phyloP scores from a whole-genome alignment of 2,113 vertebrate genomes.

The Cyanoramphus novaezelandiae region DNA sequence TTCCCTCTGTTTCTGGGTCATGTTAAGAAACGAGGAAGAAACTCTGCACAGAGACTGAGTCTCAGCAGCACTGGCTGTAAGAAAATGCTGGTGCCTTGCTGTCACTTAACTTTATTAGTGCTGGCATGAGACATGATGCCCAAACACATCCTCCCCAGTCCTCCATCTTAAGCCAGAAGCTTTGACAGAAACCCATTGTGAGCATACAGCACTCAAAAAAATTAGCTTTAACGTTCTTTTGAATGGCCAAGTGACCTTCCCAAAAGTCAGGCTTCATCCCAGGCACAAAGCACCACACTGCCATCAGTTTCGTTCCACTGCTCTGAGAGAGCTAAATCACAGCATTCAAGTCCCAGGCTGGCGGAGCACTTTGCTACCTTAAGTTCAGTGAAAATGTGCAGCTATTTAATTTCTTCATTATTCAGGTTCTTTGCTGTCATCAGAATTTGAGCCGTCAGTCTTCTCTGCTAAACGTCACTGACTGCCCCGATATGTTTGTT shows the following conservation, averaged over 20 bases:
- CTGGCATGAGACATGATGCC: background rate
- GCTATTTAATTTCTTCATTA: background rate
- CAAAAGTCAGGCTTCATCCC: background rate
- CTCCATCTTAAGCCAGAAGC: background rate
- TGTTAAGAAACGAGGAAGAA: background rate
- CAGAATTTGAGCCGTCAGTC: background rate
- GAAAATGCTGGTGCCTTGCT: background rate
- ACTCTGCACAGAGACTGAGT: background rate
- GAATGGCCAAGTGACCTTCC: background rate
- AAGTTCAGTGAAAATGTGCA: background rate
- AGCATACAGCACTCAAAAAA: background rate
- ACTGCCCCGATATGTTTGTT: background rate
- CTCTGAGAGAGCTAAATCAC: background rate
- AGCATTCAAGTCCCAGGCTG: fast-evolving
- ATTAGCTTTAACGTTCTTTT: background rate
- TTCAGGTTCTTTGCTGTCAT: background rate
- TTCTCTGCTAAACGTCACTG: background rate
- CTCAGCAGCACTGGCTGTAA: background rate
- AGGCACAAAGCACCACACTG: background rate
- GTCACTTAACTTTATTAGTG: background rate
- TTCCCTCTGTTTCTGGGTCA: background rate
- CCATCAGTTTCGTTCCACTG: background rate
- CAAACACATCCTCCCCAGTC: background rate
- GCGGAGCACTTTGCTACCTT: background rate
- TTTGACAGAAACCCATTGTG: background rate